Conservation (phyloP, 1,140 invertebrate species). For the Colletes latitarsis region DNA sequence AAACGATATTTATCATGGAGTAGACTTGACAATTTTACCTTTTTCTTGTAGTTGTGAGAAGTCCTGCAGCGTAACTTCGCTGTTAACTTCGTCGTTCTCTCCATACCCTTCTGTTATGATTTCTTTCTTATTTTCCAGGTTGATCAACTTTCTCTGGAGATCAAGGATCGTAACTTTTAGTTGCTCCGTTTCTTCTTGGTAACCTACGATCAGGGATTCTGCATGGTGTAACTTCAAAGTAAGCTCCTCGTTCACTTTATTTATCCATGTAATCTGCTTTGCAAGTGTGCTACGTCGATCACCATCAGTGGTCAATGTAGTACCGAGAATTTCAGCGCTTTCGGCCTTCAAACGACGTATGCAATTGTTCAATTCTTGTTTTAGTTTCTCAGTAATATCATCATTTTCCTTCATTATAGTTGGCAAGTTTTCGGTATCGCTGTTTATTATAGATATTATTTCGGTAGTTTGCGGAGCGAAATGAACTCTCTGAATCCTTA, state of each 20-base stretch:
- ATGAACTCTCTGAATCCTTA: conserved; percentile 82
- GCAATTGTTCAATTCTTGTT: conserved; percentile 84
- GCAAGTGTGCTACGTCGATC: conserved; percentile 35
- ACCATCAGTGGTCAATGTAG: conserved; percentile 78
- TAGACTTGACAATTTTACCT: conserved; percentile 61
- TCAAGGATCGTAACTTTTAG: conserved; percentile 84
- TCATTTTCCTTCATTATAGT: conserved; percentile 74
- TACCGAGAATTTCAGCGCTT: conserved; percentile 85
- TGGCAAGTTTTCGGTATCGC: conserved; percentile 75
- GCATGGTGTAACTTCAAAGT: conserved; percentile 77
- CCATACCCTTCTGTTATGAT: conserved; percentile 86
- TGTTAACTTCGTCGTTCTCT: conserved; percentile 73
- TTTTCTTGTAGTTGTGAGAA: conserved; percentile 77
- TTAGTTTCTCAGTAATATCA: conserved; percentile 83
- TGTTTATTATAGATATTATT: conserved; percentile 84
- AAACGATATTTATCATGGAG: conserved; percentile 1
- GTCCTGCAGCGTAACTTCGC: conserved; percentile 71
- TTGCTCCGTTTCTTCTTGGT: conserved; percentile 81
- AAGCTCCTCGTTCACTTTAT: conserved; percentile 70
- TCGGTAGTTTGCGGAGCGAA: conserved; percentile 86
- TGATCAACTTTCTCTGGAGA: conserved; percentile 77
- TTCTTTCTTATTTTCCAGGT: conserved; percentile 82
- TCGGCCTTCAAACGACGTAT: conserved; percentile 85
- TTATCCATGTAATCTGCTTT: conserved; percentile 60
- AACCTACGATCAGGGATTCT: conserved; percentile 78